These are phyloP conservation scores for Drosophila testacea DNA, from an alignment of 2,888 invertebrate genomes.

Conservation along the genomic window DNA sequence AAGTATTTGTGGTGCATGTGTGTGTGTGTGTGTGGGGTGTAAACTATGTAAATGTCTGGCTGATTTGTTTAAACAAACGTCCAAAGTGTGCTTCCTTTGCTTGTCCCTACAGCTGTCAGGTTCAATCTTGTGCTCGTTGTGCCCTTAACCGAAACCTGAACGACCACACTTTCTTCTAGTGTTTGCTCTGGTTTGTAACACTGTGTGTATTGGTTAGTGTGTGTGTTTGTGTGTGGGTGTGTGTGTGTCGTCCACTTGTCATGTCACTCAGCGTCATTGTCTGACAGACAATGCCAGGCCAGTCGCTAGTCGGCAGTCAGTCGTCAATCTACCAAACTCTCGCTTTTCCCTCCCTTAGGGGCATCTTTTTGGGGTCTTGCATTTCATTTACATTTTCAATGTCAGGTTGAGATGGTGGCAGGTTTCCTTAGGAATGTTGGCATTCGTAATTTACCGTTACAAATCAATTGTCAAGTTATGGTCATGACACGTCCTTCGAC, in stretches of 20 bases:
- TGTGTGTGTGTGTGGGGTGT: constrained; percentile 23
- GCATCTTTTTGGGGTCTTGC: constrained; percentile 36
- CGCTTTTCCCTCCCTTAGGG: background rate
- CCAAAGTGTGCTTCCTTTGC: constrained; percentile 41
- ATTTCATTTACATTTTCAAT: constrained; percentile 65
- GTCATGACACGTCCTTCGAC: constrained; percentile 34
- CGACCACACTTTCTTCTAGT: constrained; percentile 63
- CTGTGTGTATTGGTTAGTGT: constrained; percentile 27
- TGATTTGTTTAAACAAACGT: constrained; percentile 66
- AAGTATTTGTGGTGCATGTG: constrained; percentile 50
- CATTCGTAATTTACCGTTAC: constrained; percentile 74
- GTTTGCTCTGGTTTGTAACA: constrained; percentile 61
- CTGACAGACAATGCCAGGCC: constrained; percentile 64
- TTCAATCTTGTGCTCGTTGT: constrained; percentile 62
- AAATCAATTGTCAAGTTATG: constrained; percentile 76
- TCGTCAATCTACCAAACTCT: constrained; percentile 41
- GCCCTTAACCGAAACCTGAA: constrained; percentile 52
- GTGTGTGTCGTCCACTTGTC: constrained; percentile 75
- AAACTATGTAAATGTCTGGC: constrained; percentile 53
- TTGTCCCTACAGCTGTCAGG: constrained; percentile 73
- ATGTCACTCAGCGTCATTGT: constrained; percentile 78
- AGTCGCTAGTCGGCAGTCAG: constrained; percentile 44
- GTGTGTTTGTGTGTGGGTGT: constrained; percentile 31
- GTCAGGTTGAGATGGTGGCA: constrained; percentile 28
- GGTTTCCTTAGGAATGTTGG: constrained; percentile 42